These are phyloP conservation scores for Synergus japonicus DNA, from an alignment of 2,888 invertebrate species.

Conservation along the genomic window DNA sequence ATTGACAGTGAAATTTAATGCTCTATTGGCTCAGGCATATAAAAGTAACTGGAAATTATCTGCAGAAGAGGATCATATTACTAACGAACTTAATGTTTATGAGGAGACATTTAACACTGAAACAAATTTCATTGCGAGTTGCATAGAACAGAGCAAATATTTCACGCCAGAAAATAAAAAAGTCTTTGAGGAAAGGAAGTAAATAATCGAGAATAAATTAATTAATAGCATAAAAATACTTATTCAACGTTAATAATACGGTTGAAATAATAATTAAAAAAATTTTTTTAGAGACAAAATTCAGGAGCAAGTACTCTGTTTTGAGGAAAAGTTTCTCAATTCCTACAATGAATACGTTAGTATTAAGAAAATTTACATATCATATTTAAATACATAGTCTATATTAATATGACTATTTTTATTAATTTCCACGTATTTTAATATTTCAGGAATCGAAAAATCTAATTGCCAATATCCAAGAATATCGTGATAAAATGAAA, in stretches of 20 bases:
- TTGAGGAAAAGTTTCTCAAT: not conserved
- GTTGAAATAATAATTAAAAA: not conserved
- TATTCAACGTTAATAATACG: not conserved
- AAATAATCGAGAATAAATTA: not conserved
- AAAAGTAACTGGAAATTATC: conserved; percentile 20
- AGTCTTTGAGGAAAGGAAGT: not conserved
- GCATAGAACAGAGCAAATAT: not conserved
- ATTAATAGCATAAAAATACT: too few relatives aligned
- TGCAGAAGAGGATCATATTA: not conserved
- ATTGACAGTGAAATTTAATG: not conserved
- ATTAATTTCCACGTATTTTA: not conserved
- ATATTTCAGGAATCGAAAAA: not conserved
- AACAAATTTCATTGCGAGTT: not conserved
- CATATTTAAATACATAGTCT: not conserved
- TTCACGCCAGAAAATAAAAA: not conserved
- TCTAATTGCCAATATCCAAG: not conserved
- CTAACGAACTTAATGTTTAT: not conserved
- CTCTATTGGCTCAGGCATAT: not conserved
- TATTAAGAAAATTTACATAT: not conserved
- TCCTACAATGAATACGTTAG: not conserved
- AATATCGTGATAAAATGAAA: not conserved
- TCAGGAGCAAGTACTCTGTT: not conserved
- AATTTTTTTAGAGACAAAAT: not conserved
- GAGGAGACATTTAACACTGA: not conserved
- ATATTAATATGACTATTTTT: not conserved